Evolutionary conservation across 2,113 vertebrate species (phyloP).

Genomic region (Australoheros scitulus): DNA sequence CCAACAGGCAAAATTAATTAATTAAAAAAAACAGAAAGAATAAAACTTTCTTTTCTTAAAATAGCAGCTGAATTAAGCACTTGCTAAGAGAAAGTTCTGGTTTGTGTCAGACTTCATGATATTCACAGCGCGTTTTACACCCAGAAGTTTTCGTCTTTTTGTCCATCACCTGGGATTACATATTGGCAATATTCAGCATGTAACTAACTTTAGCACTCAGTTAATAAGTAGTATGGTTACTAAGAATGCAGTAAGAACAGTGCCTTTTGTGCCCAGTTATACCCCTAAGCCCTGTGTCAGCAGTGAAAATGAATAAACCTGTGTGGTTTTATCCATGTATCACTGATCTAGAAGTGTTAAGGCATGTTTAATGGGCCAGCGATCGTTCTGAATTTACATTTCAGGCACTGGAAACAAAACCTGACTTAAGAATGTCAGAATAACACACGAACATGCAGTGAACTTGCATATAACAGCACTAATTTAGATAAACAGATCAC

Average conservation of each 20-base stretch:
- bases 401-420: constrained; percentile 64
- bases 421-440: constrained; percentile 34
- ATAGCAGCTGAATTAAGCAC: constrained; percentile 29
- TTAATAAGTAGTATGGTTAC: background rate
- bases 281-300: constrained; percentile 3
- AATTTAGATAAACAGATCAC: constrained; percentile 15
- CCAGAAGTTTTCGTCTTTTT: background rate
- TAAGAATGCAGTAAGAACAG: background rate
- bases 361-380: constrained; percentile 65
- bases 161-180: background rate
- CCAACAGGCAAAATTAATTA: background rate
- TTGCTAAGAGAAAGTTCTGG: background rate
- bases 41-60: constrained; percentile 24
- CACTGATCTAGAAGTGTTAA: constrained; percentile 56
- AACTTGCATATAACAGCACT: background rate
- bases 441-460: constrained; percentile 36
- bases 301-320: constrained; percentile 28
- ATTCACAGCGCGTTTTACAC: background rate
- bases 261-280: background rate
- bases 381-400: constrained; percentile 54
- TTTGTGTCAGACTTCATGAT: background rate
- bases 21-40: constrained; percentile 15
- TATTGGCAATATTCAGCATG: background rate
- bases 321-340: constrained; percentile 31
- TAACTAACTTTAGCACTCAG: background rate